phyloP scores from a whole-genome alignment of 2,113 vertebrate genomes.

The Halichoerus grypus region DNA sequence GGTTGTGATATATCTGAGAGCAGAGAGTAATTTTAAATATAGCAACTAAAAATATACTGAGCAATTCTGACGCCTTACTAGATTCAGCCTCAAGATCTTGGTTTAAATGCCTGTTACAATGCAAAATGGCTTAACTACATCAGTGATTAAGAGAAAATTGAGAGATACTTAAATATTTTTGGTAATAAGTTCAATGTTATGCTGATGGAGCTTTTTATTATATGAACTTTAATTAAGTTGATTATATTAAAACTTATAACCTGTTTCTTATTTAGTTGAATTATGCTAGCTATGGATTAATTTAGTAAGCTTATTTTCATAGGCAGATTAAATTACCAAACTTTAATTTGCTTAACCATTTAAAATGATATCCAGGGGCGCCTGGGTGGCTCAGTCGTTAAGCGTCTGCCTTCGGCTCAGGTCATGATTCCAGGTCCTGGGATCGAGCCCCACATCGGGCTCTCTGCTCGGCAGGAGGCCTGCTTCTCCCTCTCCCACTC shows the following conservation, averaged over 20 bases:
- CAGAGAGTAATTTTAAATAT: neutral
- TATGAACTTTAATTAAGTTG: slow-evolving; percentile 70
- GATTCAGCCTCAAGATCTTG: neutral
- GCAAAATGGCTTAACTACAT: neutral
- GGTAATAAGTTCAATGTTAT: slow-evolving; percentile 55
- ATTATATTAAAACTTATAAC: slow-evolving; percentile 78
- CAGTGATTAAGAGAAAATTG: slow-evolving; percentile 3
- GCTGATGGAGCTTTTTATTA: slow-evolving; percentile 63
- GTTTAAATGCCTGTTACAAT: neutral
- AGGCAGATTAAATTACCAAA: slow-evolving; percentile 68
- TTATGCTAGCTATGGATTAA: slow-evolving; percentile 62
- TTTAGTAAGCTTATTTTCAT: slow-evolving; percentile 71
- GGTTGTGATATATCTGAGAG: neutral
- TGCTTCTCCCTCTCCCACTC: no score
- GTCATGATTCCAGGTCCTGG: no score
- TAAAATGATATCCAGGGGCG: slow-evolving; percentile 44
- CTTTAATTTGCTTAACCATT: slow-evolving; percentile 62
- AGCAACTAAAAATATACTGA: neutral
- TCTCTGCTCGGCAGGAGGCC: no score
- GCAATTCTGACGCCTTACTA: neutral
- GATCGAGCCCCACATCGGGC: no score
- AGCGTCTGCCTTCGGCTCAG: no score
- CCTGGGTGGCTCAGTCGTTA: no score
- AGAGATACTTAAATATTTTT: neutral
- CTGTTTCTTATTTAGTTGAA: slow-evolving; percentile 70